Base-by-base conservation (phyloP, 2,797 vertebrate genomes). In the Sebastes oblongus region DNA sequence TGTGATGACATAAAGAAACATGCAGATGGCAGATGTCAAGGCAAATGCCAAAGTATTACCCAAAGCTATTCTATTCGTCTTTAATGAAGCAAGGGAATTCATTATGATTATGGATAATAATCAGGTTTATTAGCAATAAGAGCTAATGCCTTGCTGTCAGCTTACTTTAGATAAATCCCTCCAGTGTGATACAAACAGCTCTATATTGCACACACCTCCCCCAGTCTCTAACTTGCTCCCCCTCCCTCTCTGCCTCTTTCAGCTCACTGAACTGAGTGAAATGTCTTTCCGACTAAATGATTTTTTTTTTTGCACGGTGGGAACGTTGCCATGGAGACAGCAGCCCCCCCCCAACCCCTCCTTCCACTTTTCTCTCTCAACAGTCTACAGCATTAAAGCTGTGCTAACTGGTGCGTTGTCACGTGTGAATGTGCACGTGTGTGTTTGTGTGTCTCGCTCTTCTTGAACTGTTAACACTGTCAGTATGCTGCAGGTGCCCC, bases 301-400 rank as follows among this genome's bases (percentile, higher is more conserved):
- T 93, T 95, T 94, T 86, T 88, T 82, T 52, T 93, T 95, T 93
- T 94, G 86, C 94, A 91, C 84, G 64, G 86, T 93, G 94, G 93
- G 91, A 94, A 94, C 75, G 95, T 96, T 96, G 93, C 95, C 93
- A 95, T 96, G 95, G 96, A 94, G 95, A 96, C 94, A 89, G 83
- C 75, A 82, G 39, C 73, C 69, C 84, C 71, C 46, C 34, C 69
- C 11, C 4, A 55, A 46, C 75, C 62, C 79, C 67, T 67, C 86
- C 80, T 58, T 62, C 58, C 42, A 64, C 76, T 74, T 82, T 84
- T 72, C 66, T 77, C 67, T 80, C 79, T 81, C 84, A 81, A 81
- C 75, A 86, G 87, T 86, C 77, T 85, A 65, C 46, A 83, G 82
- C 84, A 75, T 87, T 89, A 75, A 83, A 89, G 86, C 88, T 66